Base-by-base conservation (phyloP, 2,888 invertebrate species). In the Apamea monoglypha region DNA sequence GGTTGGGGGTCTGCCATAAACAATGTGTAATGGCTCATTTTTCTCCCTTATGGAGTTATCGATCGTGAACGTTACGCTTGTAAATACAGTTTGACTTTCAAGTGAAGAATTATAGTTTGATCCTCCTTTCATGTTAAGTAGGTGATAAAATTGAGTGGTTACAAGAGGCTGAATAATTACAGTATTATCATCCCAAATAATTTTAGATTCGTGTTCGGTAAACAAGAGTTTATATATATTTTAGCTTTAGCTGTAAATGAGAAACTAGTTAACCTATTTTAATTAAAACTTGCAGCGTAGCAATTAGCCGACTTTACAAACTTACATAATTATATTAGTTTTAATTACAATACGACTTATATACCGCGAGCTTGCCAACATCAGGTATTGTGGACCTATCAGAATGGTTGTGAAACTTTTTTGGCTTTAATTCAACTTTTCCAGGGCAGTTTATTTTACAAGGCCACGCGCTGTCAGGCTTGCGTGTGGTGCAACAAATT, bases 1-100 rank as follows among this genome's bases (percentile, higher is more conserved):
- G 66, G 59, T 56, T 32, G 12, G 25, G 71, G 72, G 61, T 47
- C 74, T 56, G 59, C 70, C 44, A 83, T 80, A 83, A 84, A 87
- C 82, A 80, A 74, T 63, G 71, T 71, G 61, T 77, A 83, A 79
- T 85, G 85, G 78, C 72, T 85, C 76, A 81, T 85, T 88, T 88
- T 86, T 87, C 78, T 72, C 25, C 32, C 68, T 68, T 79, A 85
- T 73, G 69, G 76, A 59, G 69, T 67, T 53, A 64, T 76, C 59
- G 85, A 74, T 78, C 74, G 50, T 68, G 64, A 40, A 40, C 7
- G 18, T 32, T 50, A 63, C 29, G 76, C 79, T 70, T 79, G 76
- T 79, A 61, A 70, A 83, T 83, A 78, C 84, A 67, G 74, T 84
- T 76, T 87, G 70, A 87, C 66, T 76, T 84, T 75, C 63, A 84